A percentile compares a stretch with the other conserved stretches of the same genome.
These are phyloP conservation scores for Drosophila birchii DNA, from an alignment of 2,888 invertebrate genomes.

Conservation along the genomic window DNA sequence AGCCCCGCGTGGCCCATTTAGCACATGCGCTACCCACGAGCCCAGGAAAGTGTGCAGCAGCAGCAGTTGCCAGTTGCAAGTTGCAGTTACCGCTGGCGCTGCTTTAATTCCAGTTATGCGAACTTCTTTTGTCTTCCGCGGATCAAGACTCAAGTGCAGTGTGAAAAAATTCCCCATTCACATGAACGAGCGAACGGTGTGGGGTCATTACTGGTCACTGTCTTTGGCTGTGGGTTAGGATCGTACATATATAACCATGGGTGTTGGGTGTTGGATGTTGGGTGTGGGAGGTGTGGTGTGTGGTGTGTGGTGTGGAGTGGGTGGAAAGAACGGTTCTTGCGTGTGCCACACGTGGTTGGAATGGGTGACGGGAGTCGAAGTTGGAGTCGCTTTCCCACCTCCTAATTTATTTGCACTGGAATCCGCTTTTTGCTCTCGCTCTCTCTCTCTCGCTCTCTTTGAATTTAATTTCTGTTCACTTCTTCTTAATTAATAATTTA, in stretches of 20 bases:
- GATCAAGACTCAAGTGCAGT: constrained; percentile 58
- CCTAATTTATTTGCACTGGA: constrained; percentile 70
- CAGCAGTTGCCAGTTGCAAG: constrained; percentile 11
- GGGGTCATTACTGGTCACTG: constrained; percentile 76
- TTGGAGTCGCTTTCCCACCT: constrained; percentile 17
- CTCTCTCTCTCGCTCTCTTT: background rate
- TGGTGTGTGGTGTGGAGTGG: background rate
- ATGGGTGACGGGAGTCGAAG: background rate
- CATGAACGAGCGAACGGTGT: constrained; percentile 53
- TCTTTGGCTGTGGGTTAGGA: constrained; percentile 14
- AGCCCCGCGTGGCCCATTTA: constrained; percentile 65
- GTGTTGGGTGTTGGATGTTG: background rate
- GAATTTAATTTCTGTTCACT: constrained; percentile 19
- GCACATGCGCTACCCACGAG: constrained; percentile 76
- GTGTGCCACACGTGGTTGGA: constrained; percentile 67
- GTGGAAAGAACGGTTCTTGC: constrained; percentile 50
- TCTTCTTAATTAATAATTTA: constrained; percentile 72
- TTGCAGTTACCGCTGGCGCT: constrained; percentile 60
- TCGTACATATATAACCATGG: background rate
- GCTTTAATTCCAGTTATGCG: constrained; percentile 79
- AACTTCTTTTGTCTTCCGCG: constrained; percentile 72
- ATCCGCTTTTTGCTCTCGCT: constrained; percentile 6
- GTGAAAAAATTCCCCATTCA: constrained; percentile 73
- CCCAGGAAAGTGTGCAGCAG: constrained; percentile 26
- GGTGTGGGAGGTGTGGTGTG: background rate